Percentiles rank a stretch among this genome's conserved stretches.
These are phyloP conservation scores for Onychostruthus taczanowskii DNA, from an alignment of 2,113 vertebrate genomes.

Conservation along the genomic window DNA sequence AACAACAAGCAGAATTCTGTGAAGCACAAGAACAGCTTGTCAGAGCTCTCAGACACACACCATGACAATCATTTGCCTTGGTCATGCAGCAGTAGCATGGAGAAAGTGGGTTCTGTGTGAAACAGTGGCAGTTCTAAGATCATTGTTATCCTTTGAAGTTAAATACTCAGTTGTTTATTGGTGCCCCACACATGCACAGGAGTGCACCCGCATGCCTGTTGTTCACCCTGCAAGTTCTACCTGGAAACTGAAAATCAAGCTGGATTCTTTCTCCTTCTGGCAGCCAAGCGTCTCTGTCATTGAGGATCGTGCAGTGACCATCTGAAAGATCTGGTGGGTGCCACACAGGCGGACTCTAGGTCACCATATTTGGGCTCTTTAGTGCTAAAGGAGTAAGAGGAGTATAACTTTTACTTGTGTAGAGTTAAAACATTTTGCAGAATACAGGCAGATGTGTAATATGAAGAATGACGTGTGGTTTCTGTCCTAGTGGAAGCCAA, in stretches of 20 bases:
- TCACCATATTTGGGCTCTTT: neutral
- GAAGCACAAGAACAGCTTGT: neutral
- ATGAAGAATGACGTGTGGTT: fast-evolving
- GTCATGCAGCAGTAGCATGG: neutral
- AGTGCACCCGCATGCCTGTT: fast-evolving
- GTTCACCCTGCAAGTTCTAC: neutral
- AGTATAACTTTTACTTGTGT: neutral
- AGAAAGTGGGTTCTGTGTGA: neutral
- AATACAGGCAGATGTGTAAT: neutral
- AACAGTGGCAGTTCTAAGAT: neutral
- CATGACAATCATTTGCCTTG: neutral
- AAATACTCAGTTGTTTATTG: neutral
- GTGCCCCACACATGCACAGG: neutral
- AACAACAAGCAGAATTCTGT: neutral
- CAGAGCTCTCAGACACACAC: neutral
- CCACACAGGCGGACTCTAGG: neutral
- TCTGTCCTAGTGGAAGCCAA: neutral
- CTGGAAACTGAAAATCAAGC: neutral
- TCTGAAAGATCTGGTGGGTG: neutral
- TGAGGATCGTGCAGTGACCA: fast-evolving
- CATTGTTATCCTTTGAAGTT: neutral
- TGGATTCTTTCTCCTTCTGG: neutral
- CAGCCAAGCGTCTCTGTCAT: neutral
- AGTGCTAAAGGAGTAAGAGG: neutral
- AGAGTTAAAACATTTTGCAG: neutral